Evolutionary conservation across 2,797 vertebrate genomes (phyloP).

Genomic region (Oceanodroma leucorhoa): DNA sequence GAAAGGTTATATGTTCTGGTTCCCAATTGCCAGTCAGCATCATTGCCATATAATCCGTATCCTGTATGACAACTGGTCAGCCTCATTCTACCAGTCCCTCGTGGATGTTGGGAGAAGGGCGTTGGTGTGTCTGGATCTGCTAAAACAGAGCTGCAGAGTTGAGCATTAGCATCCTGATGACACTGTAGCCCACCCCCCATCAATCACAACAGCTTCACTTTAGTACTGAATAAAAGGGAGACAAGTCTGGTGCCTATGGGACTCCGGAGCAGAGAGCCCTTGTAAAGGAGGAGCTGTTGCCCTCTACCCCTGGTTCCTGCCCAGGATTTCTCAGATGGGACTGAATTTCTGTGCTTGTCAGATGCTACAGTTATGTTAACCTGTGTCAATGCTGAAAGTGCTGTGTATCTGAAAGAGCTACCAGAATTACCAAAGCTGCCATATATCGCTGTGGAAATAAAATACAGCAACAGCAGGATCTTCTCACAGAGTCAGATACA

Average conservation of each 20-base stretch:
- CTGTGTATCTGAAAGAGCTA: not conserved
- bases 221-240: not conserved
- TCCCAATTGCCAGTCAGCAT: not conserved
- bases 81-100: not conserved
- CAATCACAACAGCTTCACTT: not conserved
- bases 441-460: not conserved
- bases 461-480: not conserved
- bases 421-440: not conserved
- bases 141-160: not conserved
- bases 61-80: not conserved
- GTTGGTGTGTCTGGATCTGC: not conserved
- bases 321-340: not conserved
- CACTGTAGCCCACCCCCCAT: not conserved
- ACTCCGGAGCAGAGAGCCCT: not conserved
- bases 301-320: not conserved
- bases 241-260: not conserved
- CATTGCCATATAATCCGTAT: accelerated
- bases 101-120: not conserved
- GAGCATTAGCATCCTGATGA: not conserved
- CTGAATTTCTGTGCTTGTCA: not conserved
- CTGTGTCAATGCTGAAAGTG: not conserved
- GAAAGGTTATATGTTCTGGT: not conserved
- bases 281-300: not conserved
- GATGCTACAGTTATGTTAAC: not conserved
- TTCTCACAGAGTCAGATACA: not conserved